Evolutionary conservation across 2,888 invertebrate genomes (phyloP).

Genomic region (Entomobrya proxima): DNA sequence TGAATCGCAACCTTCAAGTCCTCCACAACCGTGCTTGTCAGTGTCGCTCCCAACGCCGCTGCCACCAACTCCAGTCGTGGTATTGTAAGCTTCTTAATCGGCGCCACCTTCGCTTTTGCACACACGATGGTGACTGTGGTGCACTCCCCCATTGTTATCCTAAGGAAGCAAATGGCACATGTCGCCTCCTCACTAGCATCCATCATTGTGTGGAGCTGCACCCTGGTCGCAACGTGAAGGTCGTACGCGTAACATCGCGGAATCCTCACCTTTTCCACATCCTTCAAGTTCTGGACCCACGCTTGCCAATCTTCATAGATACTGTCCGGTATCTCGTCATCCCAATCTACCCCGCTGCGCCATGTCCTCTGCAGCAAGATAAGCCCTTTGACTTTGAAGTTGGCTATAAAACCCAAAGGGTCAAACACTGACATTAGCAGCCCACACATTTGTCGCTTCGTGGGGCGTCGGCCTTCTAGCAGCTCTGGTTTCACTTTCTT

Average conservation of each 20-base stretch:
- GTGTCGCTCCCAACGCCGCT: background rate
- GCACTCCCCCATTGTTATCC: background rate
- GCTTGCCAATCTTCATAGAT: background rate
- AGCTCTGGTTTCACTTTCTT: too few species aligned
- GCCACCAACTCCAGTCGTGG: slow-evolving; percentile 25
- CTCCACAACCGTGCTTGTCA: background rate
- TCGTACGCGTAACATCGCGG: background rate
- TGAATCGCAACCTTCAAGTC: background rate
- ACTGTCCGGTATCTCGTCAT: background rate
- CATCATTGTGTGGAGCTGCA: background rate
- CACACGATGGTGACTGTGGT: background rate
- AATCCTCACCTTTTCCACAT: background rate
- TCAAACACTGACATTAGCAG: too few species aligned
- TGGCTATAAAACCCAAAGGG: slow-evolving; percentile 23
- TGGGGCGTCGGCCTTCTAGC: too few species aligned
- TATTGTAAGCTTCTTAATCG: background rate
- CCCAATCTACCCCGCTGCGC: background rate
- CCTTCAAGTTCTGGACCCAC: background rate
- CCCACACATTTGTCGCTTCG: too few species aligned
- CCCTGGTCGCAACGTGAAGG: background rate
- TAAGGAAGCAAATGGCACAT: background rate
- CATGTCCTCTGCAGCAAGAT: background rate
- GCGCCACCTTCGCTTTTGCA: background rate
- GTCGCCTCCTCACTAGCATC: slow-evolving; percentile 35
- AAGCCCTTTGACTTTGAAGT: slow-evolving; percentile 36